Conservation (phyloP, 2,113 vertebrate genomes). For the Macrotus californicus region DNA sequence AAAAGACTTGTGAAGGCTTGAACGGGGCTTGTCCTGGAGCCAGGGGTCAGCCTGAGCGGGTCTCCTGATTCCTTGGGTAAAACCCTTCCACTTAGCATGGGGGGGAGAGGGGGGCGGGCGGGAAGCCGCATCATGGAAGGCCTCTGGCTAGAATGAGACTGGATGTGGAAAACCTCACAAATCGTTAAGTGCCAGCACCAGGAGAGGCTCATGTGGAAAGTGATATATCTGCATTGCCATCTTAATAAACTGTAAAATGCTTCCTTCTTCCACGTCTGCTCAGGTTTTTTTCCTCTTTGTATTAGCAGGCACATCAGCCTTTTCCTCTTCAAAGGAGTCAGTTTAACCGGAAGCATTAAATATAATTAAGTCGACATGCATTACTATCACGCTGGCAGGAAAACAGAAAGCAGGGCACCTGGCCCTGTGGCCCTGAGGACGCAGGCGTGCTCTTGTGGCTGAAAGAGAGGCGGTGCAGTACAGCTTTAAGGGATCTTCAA, state of each 20-base stretch:
- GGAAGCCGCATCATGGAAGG: too few species aligned
- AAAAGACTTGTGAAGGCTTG: not conserved
- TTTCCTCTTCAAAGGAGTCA: not conserved
- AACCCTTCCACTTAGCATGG: not conserved
- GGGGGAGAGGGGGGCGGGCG: not conserved
- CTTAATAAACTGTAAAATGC: not conserved
- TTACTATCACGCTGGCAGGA: not conserved
- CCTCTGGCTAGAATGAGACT: too few species aligned
- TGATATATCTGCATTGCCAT: not conserved
- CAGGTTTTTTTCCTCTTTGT: not conserved
- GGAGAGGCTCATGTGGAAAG: not conserved
- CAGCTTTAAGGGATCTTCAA: not conserved
- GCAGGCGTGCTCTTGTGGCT: not conserved
- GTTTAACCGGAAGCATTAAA: not conserved
- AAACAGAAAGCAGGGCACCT: not conserved
- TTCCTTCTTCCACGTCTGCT: not conserved
- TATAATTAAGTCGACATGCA: not conserved
- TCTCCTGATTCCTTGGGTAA: not conserved
- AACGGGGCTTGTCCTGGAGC: not conserved
- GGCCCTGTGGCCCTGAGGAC: not conserved
- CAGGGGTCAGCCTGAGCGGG: rapidly evolving
- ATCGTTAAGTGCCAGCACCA: not conserved
- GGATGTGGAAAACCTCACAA: not conserved
- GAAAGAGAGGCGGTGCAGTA: rapidly evolving
- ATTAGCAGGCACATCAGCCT: not conserved